Conservation (phyloP, 2,797 vertebrate species). For the Melanotaenia boesemani region DNA sequence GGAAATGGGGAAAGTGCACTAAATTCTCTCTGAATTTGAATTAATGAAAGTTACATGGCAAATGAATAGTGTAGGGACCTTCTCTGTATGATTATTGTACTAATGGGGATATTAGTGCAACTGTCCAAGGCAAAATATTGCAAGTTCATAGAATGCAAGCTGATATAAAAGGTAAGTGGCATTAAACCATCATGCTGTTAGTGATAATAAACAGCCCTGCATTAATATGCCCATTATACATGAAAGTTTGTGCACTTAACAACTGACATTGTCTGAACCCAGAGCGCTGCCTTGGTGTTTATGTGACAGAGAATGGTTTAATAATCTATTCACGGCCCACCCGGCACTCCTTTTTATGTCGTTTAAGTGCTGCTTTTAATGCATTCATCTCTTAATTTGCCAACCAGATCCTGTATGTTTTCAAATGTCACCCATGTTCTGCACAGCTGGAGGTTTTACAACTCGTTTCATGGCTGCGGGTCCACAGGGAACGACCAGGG, state of each 20-base stretch:
- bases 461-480: conserved; percentile 58
- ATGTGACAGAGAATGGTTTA: conserved; percentile 24
- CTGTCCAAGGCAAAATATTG: conserved; percentile 53
- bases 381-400: conserved; percentile 66
- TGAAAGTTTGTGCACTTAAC: conserved; percentile 47
- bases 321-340: conserved; percentile 37
- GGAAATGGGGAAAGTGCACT: conserved; percentile 75
- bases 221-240: conserved; percentile 43
- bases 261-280: conserved; percentile 6
- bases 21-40: conserved; percentile 73
- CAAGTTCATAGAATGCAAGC: conserved; percentile 40
- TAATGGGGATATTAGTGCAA: conserved; percentile 67
- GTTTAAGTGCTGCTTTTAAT: conserved; percentile 55
- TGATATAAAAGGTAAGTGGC: conserved; percentile 62
- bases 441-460: conserved; percentile 67
- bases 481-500: conserved; percentile 65
- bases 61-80: conserved; percentile 59
- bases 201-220: conserved; percentile 46
- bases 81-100: conserved; percentile 48
- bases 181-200: conserved; percentile 55
- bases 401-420: conserved; percentile 56
- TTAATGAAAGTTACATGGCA: conserved; percentile 72
- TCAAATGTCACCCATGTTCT: conserved; percentile 74
- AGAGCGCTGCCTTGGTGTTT: conserved; percentile 3
- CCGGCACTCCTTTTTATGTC: conserved; percentile 35